Evolutionary conservation across 2,888 invertebrate genomes (phyloP), one percentile per base, ranked within the genome.

Genomic region (Entomobrya multifasciata): DNA sequence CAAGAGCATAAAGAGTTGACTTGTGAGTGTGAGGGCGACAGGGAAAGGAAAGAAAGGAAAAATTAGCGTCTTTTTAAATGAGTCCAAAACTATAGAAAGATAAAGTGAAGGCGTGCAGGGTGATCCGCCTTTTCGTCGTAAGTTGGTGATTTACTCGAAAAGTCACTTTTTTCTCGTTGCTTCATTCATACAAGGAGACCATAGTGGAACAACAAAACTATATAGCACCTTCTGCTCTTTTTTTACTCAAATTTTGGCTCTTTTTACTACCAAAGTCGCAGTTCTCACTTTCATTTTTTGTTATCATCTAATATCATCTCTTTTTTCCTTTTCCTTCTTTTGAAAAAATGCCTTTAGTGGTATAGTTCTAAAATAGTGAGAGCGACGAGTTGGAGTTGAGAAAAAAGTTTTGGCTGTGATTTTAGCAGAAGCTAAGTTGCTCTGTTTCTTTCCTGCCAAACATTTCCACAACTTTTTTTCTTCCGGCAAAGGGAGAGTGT

Each of bases 1-100:
- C 30, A 30, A 22, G 20, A 44, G 44, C 44, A 70, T 1, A 10
- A 47, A 2, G 47, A 36, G 17, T 5, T 22, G 44, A n/a, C 17
- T 5, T 27, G 52, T 47, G 44, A 22, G 44, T 70, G 70, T 70
- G 70, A 22, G 47, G 13, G 70, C 20, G 70, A 4, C 8, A 47
- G 55, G 27, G 22, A 30, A 67, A 27, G 5, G 74, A 47, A n/a
- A 60, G 36, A 22, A 20, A 70, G n/a, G 78, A 84, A 84, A 84
- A 84, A 84, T 84, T 84, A 84, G 84, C 84, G 77, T 84, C 67
- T 78, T 84, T 84, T 84, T 78, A 78, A 84, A 84, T 78, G 78
- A 84, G 70, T 84, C 77, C 25, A 77, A 78, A 84, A 84, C 57
- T 70, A 70, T 78, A 20, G 78, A 84, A 78, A 78, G 84, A 84